Percentiles rank a stretch among this genome's conserved stretches.
These are phyloP conservation scores for Liposcelis brunnea DNA, from an alignment of 2,888 invertebrate genomes.

Conservation along the genomic window DNA sequence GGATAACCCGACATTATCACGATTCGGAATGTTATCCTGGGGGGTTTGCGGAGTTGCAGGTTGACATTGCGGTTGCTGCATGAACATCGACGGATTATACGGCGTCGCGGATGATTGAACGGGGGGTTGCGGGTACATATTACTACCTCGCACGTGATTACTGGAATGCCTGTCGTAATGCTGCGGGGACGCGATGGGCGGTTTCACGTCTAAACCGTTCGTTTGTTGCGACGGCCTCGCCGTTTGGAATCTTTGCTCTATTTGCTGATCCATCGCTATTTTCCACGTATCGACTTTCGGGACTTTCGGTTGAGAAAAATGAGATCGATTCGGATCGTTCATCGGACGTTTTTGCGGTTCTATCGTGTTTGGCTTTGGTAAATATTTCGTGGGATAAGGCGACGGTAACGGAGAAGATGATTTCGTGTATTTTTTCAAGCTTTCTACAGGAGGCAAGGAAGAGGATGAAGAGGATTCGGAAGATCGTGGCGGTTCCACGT, in stretches of 20 bases:
- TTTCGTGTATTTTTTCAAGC: slow-evolving; percentile 1
- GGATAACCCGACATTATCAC: slow-evolving; percentile 15
- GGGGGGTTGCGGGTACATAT: slow-evolving; percentile 14
- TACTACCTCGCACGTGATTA: too few species aligned
- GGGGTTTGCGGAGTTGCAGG: slow-evolving; percentile 18
- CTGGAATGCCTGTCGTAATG: too few species aligned
- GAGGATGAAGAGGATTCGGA: slow-evolving; percentile 22
- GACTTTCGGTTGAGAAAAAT: slow-evolving; percentile 28
- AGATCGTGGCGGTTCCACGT: slow-evolving; percentile 13
- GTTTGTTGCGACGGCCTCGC: slow-evolving; percentile 16
- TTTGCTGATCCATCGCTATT: slow-evolving; percentile 34
- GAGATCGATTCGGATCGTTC: slow-evolving; percentile 21
- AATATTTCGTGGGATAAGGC: too few species aligned
- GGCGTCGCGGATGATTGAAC: slow-evolving; percentile 15
- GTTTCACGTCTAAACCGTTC: too few species aligned
- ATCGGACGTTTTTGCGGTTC: slow-evolving; percentile 19
- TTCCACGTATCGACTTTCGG: slow-evolving; percentile 34
- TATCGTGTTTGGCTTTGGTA: too few species aligned
- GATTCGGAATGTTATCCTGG: slow-evolving; percentile 18
- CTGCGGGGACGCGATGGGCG: too few species aligned
- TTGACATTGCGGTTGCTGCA: slow-evolving; percentile 18
- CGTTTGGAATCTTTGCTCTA: slow-evolving; percentile 32
- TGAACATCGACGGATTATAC: slow-evolving; percentile 17
- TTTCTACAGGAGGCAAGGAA: slow-evolving; percentile 17
- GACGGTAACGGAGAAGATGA: slow-evolving; percentile 9